Conservation (phyloP, 2,797 vertebrate species). For the Urosaurus nigricauda region DNA sequence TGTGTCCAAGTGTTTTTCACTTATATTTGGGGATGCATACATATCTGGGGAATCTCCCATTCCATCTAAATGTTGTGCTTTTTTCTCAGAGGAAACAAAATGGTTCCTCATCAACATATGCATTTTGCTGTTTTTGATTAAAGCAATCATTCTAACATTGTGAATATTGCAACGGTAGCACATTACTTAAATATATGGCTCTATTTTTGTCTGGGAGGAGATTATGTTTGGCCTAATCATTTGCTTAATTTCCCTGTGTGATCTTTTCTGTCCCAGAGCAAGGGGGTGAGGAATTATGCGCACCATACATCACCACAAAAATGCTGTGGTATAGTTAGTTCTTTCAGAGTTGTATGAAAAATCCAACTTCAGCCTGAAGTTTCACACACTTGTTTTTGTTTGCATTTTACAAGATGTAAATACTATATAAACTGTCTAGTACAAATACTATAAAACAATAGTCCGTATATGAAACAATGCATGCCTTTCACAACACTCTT, state of each 20-base stretch:
- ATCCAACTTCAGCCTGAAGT: too few species aligned
- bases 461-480: too few species aligned
- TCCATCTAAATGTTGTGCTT: not conserved
- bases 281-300: not conserved
- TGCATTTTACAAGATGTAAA: too few species aligned
- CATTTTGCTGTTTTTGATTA: conserved; percentile 40
- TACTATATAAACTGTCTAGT: too few species aligned
- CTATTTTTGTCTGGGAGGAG: conserved; percentile 37
- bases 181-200: not conserved
- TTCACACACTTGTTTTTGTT: too few species aligned
- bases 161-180: conserved; percentile 31
- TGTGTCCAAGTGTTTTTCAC: conserved; percentile 21
- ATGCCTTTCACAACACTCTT: too few species aligned
- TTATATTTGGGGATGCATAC: not conserved
- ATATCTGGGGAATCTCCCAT: not conserved
- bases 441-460: too few species aligned
- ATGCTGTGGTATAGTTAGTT: not conserved
- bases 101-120: conserved; percentile 35
- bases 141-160: conserved; percentile 21
- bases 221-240: conserved; percentile 13
- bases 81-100: conserved; percentile 31
- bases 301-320: not conserved
- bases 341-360: not conserved
- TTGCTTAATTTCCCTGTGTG: conserved; percentile 10
- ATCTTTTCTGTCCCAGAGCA: not conserved